Evolutionary conservation across 2,797 vertebrate species (phyloP).

Genomic region (Bovichtus variegatus): DNA sequence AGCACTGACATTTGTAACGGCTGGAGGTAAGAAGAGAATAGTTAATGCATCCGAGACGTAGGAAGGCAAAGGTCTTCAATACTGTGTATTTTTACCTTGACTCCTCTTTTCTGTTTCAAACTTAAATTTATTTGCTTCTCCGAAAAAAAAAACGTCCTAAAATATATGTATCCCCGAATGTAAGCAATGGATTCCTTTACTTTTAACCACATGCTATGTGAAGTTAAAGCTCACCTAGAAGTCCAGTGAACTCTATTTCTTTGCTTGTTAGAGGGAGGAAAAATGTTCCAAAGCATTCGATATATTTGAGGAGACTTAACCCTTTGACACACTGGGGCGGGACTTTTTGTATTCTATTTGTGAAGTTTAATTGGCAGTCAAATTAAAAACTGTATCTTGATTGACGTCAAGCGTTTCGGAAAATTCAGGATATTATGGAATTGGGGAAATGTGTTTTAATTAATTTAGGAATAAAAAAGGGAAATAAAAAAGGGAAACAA

Average conservation of each 20-base stretch:
- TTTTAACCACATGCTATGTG: constrained; percentile 20
- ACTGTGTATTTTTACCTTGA: constrained; percentile 35
- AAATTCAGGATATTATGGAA: no score
- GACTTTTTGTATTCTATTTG: background rate
- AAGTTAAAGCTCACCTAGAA: constrained; percentile 29
- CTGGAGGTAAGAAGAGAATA: constrained; percentile 57
- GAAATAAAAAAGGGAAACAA: no score
- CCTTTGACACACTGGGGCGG: no score
- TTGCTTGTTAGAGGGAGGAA: constrained; percentile 1
- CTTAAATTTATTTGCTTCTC: constrained; percentile 7
- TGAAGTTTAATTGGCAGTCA: background rate
- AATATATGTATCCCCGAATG: background rate
- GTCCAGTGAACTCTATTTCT: background rate
- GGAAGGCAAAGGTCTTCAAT: constrained; percentile 24
- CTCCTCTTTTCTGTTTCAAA: constrained; percentile 39
- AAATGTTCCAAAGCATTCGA: background rate
- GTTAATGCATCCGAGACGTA: constrained; percentile 37
- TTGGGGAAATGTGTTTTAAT: no score
- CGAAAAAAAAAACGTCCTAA: background rate
- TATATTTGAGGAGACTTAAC: background rate
- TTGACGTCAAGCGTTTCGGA: background rate
- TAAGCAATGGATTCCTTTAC: constrained; percentile 32
- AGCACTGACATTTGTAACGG: constrained; percentile 47
- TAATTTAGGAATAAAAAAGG: no score
- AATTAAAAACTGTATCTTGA: constrained; percentile 7